Percentiles rank a stretch among this genome's conserved stretches.
Evolutionary conservation across 2,888 invertebrate species (phyloP).

Genomic region (Clepsis dumicolana): DNA sequence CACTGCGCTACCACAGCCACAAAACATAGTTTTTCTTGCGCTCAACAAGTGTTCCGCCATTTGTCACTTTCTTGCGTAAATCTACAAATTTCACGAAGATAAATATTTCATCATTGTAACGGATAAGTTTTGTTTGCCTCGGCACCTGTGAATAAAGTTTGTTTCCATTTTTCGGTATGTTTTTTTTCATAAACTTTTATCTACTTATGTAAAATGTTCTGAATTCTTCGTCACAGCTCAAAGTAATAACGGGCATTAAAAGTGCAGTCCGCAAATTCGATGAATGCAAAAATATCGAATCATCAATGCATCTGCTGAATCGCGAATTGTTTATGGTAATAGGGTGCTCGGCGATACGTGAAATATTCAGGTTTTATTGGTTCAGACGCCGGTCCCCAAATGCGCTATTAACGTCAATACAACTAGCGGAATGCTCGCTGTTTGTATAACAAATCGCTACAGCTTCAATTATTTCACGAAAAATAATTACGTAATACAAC

Average conservation of each 20-base stretch:
- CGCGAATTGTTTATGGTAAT: slow-evolving; percentile 78
- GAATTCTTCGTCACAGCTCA: slow-evolving; percentile 9
- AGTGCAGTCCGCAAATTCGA: slow-evolving; percentile 47
- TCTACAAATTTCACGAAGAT: slow-evolving; percentile 29
- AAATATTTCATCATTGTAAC: slow-evolving; percentile 20
- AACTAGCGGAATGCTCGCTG: slow-evolving; percentile 13
- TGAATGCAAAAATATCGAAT: slow-evolving; percentile 66
- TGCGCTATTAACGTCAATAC: slow-evolving; percentile 43
- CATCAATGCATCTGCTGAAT: slow-evolving; percentile 66
- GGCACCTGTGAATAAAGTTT: slow-evolving; percentile 5
- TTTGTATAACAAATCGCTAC: neutral
- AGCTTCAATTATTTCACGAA: neutral
- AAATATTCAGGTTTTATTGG: slow-evolving; percentile 72
- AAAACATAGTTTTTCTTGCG: slow-evolving; percentile 47
- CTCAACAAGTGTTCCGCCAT: slow-evolving; percentile 48
- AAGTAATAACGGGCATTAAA: slow-evolving; percentile 43
- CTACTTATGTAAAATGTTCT: neutral
- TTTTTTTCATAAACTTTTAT: no score
- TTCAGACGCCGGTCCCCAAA: slow-evolving; percentile 51
- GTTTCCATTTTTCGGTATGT: neutral
- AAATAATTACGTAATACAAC: neutral
- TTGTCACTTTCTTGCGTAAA: slow-evolving; percentile 40
- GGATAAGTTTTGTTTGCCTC: neutral
- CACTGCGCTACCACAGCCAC: slow-evolving; percentile 47
- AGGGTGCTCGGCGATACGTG: slow-evolving; percentile 60